Percentiles rank a stretch among this genome's conserved stretches.
Conservation (phyloP, 2,888 invertebrate species). For the Xanthia togata region DNA sequence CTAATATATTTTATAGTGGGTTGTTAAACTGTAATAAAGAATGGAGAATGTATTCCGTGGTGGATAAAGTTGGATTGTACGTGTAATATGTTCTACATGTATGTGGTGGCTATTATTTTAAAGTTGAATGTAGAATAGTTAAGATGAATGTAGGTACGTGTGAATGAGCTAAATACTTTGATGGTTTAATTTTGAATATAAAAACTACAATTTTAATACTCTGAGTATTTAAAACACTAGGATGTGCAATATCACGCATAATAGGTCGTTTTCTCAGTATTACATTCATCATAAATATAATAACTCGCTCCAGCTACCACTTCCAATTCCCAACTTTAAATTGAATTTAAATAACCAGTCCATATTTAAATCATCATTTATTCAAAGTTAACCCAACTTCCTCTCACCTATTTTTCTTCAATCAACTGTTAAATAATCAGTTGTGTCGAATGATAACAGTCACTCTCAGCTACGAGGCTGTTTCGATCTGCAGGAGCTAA, state of each 20-base stretch:
- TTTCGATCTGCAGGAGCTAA: conserved; percentile 60
- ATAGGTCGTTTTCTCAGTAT: neutral
- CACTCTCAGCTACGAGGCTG: too few species aligned
- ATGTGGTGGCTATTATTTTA: neutral
- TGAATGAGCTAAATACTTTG: neutral
- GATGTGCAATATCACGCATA: neutral
- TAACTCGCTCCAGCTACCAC: neutral
- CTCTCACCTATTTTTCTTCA: conserved; percentile 44
- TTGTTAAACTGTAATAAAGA: conserved; percentile 59
- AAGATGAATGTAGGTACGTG: too few species aligned
- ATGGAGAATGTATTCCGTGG: conserved; percentile 34
- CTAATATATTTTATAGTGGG: conserved; percentile 62
- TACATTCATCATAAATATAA: neutral
- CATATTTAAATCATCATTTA: conserved; percentile 27
- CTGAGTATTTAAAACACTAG: neutral
- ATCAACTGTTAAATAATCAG: conserved; percentile 54
- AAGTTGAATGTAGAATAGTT: conserved; percentile 23
- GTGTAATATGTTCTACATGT: conserved; percentile 29
- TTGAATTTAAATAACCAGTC: conserved; percentile 35
- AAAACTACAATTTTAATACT: neutral
- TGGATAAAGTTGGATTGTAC: conserved; percentile 30
- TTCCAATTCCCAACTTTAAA: conserved; percentile 44
- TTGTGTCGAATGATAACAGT: conserved; percentile 41
- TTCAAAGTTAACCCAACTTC: conserved; percentile 34
- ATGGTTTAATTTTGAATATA: neutral